phyloP scores from a whole-genome alignment of 2,113 vertebrate species.

The Struthio camelus region DNA sequence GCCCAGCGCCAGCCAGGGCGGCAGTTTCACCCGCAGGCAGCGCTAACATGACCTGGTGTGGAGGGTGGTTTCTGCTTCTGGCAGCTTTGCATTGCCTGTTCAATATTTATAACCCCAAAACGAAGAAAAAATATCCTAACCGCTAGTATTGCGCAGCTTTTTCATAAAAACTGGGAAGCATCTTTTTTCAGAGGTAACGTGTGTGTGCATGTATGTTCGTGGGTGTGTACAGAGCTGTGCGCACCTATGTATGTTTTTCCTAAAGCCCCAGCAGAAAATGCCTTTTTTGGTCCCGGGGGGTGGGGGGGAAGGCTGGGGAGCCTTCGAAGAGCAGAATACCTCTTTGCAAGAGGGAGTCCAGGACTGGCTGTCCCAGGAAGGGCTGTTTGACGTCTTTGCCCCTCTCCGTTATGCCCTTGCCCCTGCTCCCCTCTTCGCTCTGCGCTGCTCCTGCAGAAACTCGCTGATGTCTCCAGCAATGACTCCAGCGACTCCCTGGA shows the following conservation, averaged over 20 bases:
- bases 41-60: neutral
- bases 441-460: constrained; percentile 76
- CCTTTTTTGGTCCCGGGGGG: too few relatives aligned
- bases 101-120: neutral
- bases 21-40: fast-evolving
- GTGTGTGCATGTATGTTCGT: neutral
- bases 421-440: neutral
- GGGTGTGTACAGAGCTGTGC: neutral
- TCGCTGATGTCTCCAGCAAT: constrained; percentile 85
- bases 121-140: neutral
- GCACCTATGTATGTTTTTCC: neutral
- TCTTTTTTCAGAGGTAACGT: neutral
- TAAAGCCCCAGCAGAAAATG: neutral
- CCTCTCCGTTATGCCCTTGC: fast-evolving
- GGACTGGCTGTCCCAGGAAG: neutral
- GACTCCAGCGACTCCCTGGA: constrained; percentile 87
- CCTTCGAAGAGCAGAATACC: neutral
- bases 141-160: neutral
- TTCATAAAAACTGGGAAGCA: neutral
- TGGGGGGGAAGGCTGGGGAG: too few relatives aligned
- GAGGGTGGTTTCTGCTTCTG: neutral
- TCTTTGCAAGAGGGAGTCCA: neutral
- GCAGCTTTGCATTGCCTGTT: neutral
- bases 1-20: neutral
- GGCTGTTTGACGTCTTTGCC: neutral